phyloP scores from a whole-genome alignment of 2,888 invertebrate genomes.

The Chymomyza fuscimana region DNA sequence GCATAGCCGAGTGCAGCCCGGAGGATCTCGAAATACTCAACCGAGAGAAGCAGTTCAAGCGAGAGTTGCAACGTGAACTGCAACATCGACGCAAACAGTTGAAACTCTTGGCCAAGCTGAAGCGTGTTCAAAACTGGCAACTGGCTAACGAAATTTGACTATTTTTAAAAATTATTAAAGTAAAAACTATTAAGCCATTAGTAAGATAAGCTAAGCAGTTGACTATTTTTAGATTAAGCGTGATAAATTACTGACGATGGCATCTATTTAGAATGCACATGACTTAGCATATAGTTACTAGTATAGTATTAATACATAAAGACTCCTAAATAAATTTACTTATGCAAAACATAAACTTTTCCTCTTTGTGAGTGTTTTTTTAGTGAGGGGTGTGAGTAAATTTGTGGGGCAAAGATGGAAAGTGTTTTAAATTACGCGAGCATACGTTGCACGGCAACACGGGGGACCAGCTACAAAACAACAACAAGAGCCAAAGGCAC shows the following conservation, averaged over 20 bases:
- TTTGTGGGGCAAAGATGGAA: constrained; percentile 26
- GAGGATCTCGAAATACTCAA: constrained; percentile 55
- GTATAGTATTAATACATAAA: background rate
- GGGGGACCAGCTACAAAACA: constrained; percentile 9
- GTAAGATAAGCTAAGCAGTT: background rate
- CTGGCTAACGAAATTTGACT: background rate
- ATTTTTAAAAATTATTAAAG: background rate
- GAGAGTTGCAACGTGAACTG: constrained; percentile 42
- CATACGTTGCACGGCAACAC: constrained; percentile 37
- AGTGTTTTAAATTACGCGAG: constrained; percentile 67
- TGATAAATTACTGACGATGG: background rate
- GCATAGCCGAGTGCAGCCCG: constrained; percentile 41
- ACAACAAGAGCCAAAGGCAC: constrained; percentile 30
- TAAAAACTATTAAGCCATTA: too few relatives aligned
- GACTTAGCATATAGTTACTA: background rate
- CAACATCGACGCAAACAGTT: constrained; percentile 49
- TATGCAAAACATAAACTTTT: constrained; percentile 25
- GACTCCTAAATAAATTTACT: constrained; percentile 46
- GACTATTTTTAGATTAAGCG: background rate
- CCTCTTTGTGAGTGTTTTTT: background rate
- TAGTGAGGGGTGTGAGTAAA: constrained; percentile 2
- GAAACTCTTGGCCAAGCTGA: constrained; percentile 13
- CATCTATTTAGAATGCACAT: background rate
- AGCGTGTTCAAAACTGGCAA: constrained; percentile 25
- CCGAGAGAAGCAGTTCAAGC: constrained; percentile 53